Conservation (phyloP, 2,113 vertebrate species). For the Tupaia chinensis region DNA sequence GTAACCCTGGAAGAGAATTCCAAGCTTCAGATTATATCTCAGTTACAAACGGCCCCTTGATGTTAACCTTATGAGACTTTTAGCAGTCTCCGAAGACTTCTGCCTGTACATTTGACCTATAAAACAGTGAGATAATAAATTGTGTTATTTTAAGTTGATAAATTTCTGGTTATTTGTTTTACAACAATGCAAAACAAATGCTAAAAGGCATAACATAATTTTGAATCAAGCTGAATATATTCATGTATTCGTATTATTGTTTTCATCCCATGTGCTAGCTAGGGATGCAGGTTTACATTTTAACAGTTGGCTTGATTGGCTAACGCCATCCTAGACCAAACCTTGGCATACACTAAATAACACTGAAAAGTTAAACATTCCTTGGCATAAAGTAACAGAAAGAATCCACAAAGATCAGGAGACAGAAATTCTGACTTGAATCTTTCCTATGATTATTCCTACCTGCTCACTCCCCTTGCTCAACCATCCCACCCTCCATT, state of each 20-base stretch:
- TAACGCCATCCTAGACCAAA: not conserved
- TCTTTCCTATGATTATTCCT: not conserved
- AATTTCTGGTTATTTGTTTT: not conserved
- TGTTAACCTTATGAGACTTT: not conserved
- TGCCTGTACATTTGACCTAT: not conserved
- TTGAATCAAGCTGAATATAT: not conserved
- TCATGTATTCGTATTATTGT: not conserved
- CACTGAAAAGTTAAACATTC: not conserved
- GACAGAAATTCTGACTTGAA: not conserved
- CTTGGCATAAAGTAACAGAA: not conserved
- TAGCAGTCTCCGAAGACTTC: not conserved
- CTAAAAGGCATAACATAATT: not conserved
- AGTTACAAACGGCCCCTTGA: not conserved
- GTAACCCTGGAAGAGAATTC: not conserved
- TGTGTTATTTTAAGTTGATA: not conserved
- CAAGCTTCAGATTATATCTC: not conserved
- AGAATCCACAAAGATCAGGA: not conserved
- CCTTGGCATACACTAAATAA: not conserved
- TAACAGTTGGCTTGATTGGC: not conserved
- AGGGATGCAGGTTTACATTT: not conserved
- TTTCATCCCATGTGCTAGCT: conserved; percentile 5
- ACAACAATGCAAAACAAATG: not conserved
- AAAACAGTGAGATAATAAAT: not conserved
- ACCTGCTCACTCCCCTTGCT: not conserved
- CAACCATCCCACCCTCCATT: not conserved